Conservation (phyloP, 2,888 invertebrate species). For the Ecdyonurus torrentis region DNA sequence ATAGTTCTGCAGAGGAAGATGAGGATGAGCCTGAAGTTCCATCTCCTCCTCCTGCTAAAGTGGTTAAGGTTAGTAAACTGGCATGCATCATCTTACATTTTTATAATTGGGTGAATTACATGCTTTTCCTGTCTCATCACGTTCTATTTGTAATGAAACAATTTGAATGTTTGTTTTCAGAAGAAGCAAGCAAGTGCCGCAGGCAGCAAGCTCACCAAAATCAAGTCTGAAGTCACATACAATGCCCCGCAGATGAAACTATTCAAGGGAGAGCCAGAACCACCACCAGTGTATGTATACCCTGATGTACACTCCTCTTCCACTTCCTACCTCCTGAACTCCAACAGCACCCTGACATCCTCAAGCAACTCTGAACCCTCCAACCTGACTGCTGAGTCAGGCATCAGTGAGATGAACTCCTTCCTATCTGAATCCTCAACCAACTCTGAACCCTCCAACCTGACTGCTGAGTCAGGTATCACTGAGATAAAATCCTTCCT, state of each 20-base stretch:
- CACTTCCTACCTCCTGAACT: background rate
- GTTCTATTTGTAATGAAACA: background rate
- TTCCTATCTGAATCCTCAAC: background rate
- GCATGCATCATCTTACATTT: too few relatives aligned
- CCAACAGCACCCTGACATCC: too few relatives aligned
- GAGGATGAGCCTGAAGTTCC: background rate
- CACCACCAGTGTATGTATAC: slow-evolving; percentile 27
- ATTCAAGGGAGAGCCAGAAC: slow-evolving; percentile 26
- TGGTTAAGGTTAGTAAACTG: background rate
- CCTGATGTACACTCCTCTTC: background rate
- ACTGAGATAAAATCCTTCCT: too few relatives aligned
- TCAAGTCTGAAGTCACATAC: background rate
- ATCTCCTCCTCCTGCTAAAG: background rate
- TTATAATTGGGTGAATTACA: too few relatives aligned
- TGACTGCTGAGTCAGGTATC: too few relatives aligned
- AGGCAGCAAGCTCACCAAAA: slow-evolving; percentile 7
- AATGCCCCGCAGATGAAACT: slow-evolving; percentile 12
- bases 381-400: too few relatives aligned
- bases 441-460: background rate
- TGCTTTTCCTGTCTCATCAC: background rate
- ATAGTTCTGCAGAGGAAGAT: background rate
- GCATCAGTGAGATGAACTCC: too few relatives aligned
- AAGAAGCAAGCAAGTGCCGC: background rate
- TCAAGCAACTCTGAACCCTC: background rate
- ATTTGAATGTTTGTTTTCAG: background rate